Percentiles rank a stretch among this genome's conserved stretches.
Conservation (phyloP, 2,797 vertebrate genomes). For the Gila robusta region DNA sequence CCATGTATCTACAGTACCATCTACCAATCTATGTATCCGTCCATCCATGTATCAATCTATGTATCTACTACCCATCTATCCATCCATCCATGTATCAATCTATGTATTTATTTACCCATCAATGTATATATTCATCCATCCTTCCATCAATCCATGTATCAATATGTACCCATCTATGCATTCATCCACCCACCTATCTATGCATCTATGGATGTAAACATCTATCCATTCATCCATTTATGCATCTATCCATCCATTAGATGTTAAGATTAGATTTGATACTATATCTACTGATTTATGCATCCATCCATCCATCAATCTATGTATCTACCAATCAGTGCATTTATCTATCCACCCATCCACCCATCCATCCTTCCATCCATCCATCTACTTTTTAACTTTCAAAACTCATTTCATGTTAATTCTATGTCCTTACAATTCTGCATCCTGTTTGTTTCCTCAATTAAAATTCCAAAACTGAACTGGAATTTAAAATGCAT, state of each 20-base stretch:
- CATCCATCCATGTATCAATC: not conserved
- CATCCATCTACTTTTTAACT: not conserved
- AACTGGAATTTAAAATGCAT: not conserved
- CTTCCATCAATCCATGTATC: not conserved
- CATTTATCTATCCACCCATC: rapidly evolving
- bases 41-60: too few species aligned
- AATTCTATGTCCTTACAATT: not conserved
- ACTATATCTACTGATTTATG: not conserved
- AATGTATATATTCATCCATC: not conserved
- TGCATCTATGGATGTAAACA: not conserved
- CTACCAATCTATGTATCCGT: not conserved
- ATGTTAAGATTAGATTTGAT: too few species aligned
- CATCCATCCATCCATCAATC: not conserved
- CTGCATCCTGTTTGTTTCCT: not conserved
- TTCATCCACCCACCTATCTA: not conserved
- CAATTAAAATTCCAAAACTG: not conserved
- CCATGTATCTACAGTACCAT: not conserved
- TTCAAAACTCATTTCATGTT: not conserved
- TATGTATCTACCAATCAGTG: not conserved
- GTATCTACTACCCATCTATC: not conserved
- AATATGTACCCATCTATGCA: not conserved
- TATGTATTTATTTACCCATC: too few species aligned
- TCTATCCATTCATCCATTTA: not conserved
- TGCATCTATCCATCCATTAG: not conserved
- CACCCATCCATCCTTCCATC: rapidly evolving